Percentiles rank a stretch among this genome's conserved stretches.
These are phyloP conservation scores for Sphenodon punctatus DNA, from an alignment of 2,797 vertebrate species.

Conservation along the genomic window DNA sequence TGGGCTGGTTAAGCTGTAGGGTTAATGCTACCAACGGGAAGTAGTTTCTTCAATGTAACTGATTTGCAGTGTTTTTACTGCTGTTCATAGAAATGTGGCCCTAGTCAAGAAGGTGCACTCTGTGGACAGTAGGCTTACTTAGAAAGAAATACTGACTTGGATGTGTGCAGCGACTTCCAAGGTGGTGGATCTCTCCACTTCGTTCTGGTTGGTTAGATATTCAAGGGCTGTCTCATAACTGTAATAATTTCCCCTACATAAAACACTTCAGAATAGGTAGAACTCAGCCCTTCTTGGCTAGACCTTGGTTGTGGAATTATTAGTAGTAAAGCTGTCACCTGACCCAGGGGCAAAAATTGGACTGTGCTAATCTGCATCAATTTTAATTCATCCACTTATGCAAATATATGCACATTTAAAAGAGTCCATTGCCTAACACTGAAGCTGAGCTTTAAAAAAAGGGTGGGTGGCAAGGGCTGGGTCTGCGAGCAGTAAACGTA, in stretches of 20 bases:
- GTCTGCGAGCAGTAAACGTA: too few relatives aligned
- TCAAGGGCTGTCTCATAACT: background rate
- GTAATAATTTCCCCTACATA: background rate
- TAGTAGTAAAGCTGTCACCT: too few relatives aligned
- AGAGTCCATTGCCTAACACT: too few relatives aligned
- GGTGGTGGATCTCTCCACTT: background rate
- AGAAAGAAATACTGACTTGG: background rate
- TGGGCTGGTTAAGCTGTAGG: too few relatives aligned
- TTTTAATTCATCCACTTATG: too few relatives aligned
- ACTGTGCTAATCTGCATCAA: too few relatives aligned
- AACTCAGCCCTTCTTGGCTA: rapidly evolving
- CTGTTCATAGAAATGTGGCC: background rate
- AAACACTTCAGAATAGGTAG: background rate
- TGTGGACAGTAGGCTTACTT: background rate
- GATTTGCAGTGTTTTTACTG: background rate
- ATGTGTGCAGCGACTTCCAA: background rate
- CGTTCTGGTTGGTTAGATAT: background rate
- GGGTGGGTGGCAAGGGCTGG: too few relatives aligned
- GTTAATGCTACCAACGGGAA: too few relatives aligned
- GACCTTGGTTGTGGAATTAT: background rate
- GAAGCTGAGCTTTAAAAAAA: too few relatives aligned
- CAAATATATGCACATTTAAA: too few relatives aligned
- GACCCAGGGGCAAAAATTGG: too few relatives aligned
- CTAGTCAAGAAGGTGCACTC: background rate
- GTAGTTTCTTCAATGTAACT: too few relatives aligned